phyloP scores from a whole-genome alignment of 2,888 invertebrate species.

The Geotrupes spiniger region DNA sequence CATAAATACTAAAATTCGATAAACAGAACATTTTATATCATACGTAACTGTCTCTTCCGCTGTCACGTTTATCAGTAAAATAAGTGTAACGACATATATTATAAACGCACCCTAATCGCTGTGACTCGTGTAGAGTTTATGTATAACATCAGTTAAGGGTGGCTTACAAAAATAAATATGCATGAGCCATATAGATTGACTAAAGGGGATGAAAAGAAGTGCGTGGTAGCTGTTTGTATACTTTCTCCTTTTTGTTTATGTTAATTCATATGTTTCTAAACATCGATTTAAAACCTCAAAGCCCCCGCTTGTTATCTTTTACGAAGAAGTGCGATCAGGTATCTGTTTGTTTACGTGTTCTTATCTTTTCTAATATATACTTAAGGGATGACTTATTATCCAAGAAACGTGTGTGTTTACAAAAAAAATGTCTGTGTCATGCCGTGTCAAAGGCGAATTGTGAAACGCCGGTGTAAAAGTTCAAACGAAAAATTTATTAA shows the following conservation, averaged over 20 bases:
- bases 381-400: conserved; percentile 8
- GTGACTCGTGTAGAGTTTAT: conserved; percentile 29
- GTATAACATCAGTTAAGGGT: conserved; percentile 31
- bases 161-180: conserved; percentile 34
- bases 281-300: conserved; percentile 8
- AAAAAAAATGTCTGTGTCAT: conserved; percentile 1
- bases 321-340: conserved; percentile 13
- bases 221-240: conserved; percentile 7
- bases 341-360: conserved; percentile 13
- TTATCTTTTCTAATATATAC: conserved; percentile 9
- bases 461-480: conserved; percentile 6
- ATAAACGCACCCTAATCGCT: conserved; percentile 22
- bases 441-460: conserved; percentile 8
- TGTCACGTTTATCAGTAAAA: conserved; percentile 18
- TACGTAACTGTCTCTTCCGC: conserved; percentile 6
- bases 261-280: conserved; percentile 14
- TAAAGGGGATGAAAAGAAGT: conserved; percentile 28
- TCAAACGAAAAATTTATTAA: conserved; percentile 8
- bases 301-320: conserved; percentile 4
- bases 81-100: conserved; percentile 19
- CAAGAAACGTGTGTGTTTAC: conserved; percentile 8
- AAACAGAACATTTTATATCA: not conserved
- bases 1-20: too few species aligned
- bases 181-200: conserved; percentile 30
- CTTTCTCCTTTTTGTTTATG: conserved; percentile 13